phyloP scores from a whole-genome alignment of 2,797 vertebrate genomes.

The Vireo griseus region DNA sequence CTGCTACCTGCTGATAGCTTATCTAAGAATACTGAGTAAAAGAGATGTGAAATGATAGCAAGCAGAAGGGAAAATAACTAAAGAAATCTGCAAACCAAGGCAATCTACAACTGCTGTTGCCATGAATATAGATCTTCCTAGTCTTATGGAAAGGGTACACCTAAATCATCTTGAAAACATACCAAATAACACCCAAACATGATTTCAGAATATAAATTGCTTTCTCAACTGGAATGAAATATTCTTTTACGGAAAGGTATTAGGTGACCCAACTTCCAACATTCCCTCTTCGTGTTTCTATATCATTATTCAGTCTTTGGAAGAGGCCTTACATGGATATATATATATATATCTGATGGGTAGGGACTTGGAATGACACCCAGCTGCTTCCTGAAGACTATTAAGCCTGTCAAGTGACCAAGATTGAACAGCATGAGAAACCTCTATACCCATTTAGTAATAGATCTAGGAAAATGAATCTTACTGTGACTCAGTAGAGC shows the following conservation, averaged over 20 bases:
- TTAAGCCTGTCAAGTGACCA: not conserved
- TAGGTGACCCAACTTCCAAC: not conserved
- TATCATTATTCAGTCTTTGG: not conserved
- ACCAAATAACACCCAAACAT: not conserved
- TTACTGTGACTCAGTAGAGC: not conserved
- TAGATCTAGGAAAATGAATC: not conserved
- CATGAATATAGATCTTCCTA: not conserved
- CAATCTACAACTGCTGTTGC: not conserved
- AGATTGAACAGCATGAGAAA: not conserved
- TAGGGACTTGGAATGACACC: not conserved
- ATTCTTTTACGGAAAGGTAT: not conserved
- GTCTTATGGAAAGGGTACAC: not conserved
- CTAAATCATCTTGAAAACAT: not conserved
- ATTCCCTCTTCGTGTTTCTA: not conserved
- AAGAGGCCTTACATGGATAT: not conserved
- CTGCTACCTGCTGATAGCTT: conserved; percentile 39
- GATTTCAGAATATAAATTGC: not conserved
- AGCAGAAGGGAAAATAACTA: not conserved
- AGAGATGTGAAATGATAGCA: not conserved
- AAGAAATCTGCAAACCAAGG: not conserved
- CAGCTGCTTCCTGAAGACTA: not conserved
- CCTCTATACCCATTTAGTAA: not conserved
- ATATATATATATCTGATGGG: not conserved
- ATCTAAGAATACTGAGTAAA: not conserved
- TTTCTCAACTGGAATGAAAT: not conserved